These are phyloP conservation scores for Tonatia bakeri DNA, from an alignment of 2,113 vertebrate genomes.

Conservation along the genomic window DNA sequence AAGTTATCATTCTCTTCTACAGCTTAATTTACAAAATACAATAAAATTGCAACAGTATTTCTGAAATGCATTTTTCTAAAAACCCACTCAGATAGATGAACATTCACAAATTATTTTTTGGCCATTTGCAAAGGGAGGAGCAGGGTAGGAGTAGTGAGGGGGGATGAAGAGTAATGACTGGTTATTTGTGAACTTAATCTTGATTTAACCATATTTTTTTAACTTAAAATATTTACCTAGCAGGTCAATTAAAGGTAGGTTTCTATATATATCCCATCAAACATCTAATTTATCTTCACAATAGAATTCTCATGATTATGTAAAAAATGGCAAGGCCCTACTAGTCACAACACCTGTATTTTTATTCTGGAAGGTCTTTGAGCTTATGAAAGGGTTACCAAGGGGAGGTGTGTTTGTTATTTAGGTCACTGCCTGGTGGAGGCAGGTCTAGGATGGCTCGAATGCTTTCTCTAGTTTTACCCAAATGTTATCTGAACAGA, in stretches of 20 bases:
- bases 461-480: not conserved
- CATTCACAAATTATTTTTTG: not conserved
- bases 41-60: not conserved
- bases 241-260: not conserved
- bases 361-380: not conserved
- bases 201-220: not conserved
- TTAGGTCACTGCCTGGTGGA: accelerated
- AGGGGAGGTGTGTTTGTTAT: not conserved
- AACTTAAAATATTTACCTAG: not conserved
- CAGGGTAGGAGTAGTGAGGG: accelerated
- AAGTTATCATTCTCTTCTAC: conserved; percentile 1
- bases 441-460: not conserved
- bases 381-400: not conserved
- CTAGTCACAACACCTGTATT: not conserved
- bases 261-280: not conserved
- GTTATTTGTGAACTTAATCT: not conserved
- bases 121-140: not conserved
- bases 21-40: not conserved
- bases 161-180: not conserved
- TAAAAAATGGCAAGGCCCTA: not conserved
- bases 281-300: not conserved
- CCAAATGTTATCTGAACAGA: not conserved
- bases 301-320: not conserved
- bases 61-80: not conserved
- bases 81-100: not conserved